phyloP scores from a whole-genome alignment of 2,888 invertebrate species.

The Acleris literana region DNA sequence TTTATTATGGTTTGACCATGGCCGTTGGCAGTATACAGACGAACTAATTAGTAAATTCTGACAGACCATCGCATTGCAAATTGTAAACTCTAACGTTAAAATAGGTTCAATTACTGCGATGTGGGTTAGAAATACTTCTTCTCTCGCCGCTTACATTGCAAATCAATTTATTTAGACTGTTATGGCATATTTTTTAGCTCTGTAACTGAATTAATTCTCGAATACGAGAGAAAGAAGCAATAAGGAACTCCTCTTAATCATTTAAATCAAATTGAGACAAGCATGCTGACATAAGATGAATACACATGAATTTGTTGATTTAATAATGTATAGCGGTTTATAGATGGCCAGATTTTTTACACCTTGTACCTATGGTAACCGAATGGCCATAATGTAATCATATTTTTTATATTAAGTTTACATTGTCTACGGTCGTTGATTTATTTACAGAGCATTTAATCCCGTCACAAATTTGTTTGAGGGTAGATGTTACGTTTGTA shows the following conservation, averaged over 20 bases:
- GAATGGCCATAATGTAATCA: slow-evolving; percentile 10
- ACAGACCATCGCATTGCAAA: too few relatives aligned
- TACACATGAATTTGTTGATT: background rate
- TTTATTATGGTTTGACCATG: slow-evolving; percentile 24
- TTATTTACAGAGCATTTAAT: slow-evolving; percentile 24
- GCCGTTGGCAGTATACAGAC: background rate
- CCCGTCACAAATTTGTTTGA: background rate
- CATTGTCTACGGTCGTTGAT: slow-evolving; percentile 58
- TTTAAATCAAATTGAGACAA: too few relatives aligned
- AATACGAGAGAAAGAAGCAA: too few relatives aligned
- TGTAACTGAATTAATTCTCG: too few relatives aligned
- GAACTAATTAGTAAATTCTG: too few relatives aligned
- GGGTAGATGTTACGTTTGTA: background rate
- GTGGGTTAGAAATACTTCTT: too few relatives aligned
- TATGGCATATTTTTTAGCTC: background rate
- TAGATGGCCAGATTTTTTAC: slow-evolving; percentile 14
- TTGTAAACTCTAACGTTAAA: too few relatives aligned
- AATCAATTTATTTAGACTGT: slow-evolving; percentile 20
- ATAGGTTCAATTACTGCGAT: too few relatives aligned
- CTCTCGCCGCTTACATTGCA: background rate
- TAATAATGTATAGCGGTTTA: slow-evolving; percentile 2
- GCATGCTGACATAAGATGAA: too few relatives aligned
- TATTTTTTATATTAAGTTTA: slow-evolving; percentile 63
- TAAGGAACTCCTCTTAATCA: too few relatives aligned
- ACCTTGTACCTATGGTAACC: slow-evolving; percentile 19